Conservation (phyloP, 2,888 invertebrate species). For the Suillia variegata region DNA sequence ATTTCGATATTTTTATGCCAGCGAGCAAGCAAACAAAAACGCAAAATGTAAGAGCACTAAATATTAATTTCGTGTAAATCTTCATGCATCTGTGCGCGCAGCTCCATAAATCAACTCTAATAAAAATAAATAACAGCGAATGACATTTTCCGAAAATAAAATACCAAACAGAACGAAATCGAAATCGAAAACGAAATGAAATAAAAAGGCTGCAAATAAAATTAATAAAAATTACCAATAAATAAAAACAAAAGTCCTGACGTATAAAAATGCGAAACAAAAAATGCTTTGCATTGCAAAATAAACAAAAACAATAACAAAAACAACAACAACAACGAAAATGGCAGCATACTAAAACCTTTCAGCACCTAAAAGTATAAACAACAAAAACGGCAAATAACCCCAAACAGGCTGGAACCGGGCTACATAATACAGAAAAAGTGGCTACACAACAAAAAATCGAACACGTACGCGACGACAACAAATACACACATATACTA, state of each 20-base stretch:
- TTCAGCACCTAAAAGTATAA: conserved; percentile 43
- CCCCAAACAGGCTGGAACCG: background rate
- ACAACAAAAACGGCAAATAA: conserved; percentile 2
- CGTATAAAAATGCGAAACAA: background rate
- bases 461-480: background rate
- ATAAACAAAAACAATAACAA: conserved; percentile 10
- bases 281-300: conserved; percentile 6
- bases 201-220: background rate
- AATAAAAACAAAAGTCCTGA: background rate
- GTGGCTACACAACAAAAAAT: background rate
- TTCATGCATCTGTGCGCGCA: conserved; percentile 18
- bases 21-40: no score
- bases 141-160: background rate
- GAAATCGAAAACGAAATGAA: background rate
- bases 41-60: conserved; percentile 4
- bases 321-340: background rate
- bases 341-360: conserved; percentile 34
- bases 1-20: no score
- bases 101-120: conserved; percentile 17
- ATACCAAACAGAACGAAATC: conserved; percentile 16
- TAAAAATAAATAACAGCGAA: conserved; percentile 14
- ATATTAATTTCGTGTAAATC: conserved; percentile 17
- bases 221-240: background rate
- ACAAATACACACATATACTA: conserved; percentile 36
- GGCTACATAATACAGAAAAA: background rate